Evolutionary conservation across 2,797 vertebrate species (phyloP), one percentile per base, ranked within the genome.

Genomic region (Karalla daura): DNA sequence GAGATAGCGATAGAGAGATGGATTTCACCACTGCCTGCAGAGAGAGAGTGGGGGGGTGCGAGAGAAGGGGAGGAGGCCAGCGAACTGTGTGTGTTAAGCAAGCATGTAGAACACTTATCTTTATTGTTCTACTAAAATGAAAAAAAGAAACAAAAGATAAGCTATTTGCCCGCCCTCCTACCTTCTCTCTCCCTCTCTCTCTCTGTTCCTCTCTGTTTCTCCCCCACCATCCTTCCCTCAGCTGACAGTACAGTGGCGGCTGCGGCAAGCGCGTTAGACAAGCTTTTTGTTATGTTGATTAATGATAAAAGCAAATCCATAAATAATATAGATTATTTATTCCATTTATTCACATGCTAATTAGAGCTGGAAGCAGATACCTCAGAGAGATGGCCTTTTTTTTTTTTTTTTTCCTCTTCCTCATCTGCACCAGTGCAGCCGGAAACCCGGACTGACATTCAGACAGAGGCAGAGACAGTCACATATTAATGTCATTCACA

Each of bases 41-140:
- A 84, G 76, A 83, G 78, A 82, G 81, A 70, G 74, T 67, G 72
- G 64, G 76, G 81, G 78, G 81, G 81, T 69, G 74, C 67, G 72
- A 63, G 78, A 70, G 60, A 41, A 76, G 80, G 81, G 78, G 87
- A 61, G 87, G 83, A 83, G 87, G 87, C 73, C 75, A 5, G 67
- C 70, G 70, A 91, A 89, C 91, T 89, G 87, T 85, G 85, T 91
- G 89, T 91, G 89, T 90, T 88, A 86, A 90, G 86, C 83, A 85
- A 90, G 86, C 88, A 89, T 92, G 91, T 88, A 86, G 81, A 92
- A 92, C 87, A 83, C 89, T 92, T 92, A 90, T 88, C 89, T 92
- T 89, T 91, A 93, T 92, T 93, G 90, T 92, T 92, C 78, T 86
- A 86, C 84, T 81, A 67, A 90, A 91, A 90, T 79, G 77, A 84